phyloP scores from a whole-genome alignment of 2,797 vertebrate species.

The Danio choprae region DNA sequence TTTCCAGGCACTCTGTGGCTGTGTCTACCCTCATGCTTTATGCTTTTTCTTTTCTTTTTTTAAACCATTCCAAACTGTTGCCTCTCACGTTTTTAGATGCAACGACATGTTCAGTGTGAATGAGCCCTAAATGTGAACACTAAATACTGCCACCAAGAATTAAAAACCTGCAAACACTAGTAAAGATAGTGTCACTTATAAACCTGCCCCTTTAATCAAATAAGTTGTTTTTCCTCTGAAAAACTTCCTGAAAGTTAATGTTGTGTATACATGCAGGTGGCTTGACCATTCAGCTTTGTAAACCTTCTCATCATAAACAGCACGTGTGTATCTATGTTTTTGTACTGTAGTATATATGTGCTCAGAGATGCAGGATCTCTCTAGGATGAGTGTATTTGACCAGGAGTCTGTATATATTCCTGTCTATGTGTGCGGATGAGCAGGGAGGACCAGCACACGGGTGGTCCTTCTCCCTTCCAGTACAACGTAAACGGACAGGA shows the following conservation, averaged over 20 bases:
- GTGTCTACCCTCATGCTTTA: no score
- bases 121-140: no score
- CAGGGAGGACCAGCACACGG: conserved; percentile 39
- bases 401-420: conserved; percentile 29
- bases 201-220: not conserved
- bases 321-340: conserved; percentile 1
- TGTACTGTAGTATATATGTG: conserved; percentile 5
- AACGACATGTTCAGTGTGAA: not conserved
- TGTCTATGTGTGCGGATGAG: conserved; percentile 29
- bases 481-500: conserved; percentile 40
- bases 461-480: conserved; percentile 42
- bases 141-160: not conserved
- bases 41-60: no score
- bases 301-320: conserved; percentile 13
- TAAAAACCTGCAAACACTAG: not conserved
- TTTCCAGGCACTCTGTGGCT: no score
- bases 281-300: conserved; percentile 17
- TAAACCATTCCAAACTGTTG: no score
- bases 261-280: conserved; percentile 34
- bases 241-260: conserved; percentile 5
- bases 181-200: not conserved
- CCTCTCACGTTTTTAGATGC: no score
- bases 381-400: conserved; percentile 22
- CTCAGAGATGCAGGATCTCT: not conserved
- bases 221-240: not conserved